Base-by-base conservation (phyloP, 64 coral and sea anemone genomes). In the Stylophora pistillata region DNA sequence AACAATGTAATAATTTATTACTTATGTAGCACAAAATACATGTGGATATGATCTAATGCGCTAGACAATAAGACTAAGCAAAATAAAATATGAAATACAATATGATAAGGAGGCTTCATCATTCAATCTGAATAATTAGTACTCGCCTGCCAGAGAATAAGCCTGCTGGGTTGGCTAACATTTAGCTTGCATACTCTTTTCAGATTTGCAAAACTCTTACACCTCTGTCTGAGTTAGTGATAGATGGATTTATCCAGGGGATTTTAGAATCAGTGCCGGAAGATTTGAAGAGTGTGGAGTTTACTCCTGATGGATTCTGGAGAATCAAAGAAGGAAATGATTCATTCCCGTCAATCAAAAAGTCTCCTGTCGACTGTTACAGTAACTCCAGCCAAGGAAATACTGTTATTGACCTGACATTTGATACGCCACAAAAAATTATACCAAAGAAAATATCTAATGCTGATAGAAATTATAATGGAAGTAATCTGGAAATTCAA, bases 191-290 rank as follows among this genome's bases (percentile, higher is more conserved):
- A 25, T 23, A 5, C 21, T 64, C 3, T 81, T 7, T 12, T n/a
- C 60, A 84, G 80, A 84, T 84, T 84, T 84, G 80, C 34, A 84
- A 84, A 84, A 52, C 60, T 13, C 61, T 13, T 54, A 17, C 80
- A 23, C 80, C 80, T 27, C 21, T 84, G 18, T 54, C 80, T 9
- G 61, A 64, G 20, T 84, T 84, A 21, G 65, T 84, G 27, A 41
- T 84, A 37, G 80, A 84, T 84, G 80, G 60, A 47, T 84, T 37
- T 34, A 70, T 84, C 21, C 2, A 53, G 33, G 80, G 28, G 53
- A 53, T 84, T 15, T 27, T 84, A 33, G 80, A 63, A 18, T 27
- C 80, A 68, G 80, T 84, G 15, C 80, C 80, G n/a, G 80, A 53
- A 23, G 30, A 84, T 37, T 14, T 84, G 9, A 84, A 33, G 30